Conservation (phyloP, 2,113 vertebrate genomes). For the Eulacestoma nigropectus region DNA sequence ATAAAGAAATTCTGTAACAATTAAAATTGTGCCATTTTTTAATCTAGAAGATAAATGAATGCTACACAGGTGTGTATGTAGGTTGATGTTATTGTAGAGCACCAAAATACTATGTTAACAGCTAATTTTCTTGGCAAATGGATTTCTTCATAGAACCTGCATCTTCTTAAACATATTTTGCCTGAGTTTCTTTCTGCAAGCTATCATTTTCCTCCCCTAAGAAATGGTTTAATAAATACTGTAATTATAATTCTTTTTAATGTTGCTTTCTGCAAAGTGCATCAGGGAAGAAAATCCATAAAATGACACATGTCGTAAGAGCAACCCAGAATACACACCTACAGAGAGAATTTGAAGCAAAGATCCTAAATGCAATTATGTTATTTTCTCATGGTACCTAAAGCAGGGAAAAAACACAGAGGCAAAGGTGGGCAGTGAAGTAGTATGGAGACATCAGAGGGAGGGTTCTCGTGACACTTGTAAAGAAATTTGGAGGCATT, state of each 20-base stretch:
- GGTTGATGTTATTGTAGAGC: background rate
- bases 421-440: background rate
- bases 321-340: background rate
- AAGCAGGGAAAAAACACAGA: background rate
- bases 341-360: background rate
- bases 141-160: background rate
- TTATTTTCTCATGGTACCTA: background rate
- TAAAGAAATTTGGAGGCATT: background rate
- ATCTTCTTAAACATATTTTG: background rate
- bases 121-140: background rate
- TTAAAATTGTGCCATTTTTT: background rate
- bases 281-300: background rate
- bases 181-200: background rate
- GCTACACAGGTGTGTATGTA: background rate
- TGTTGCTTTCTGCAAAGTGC: background rate
- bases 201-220: background rate
- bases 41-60: background rate
- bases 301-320: background rate
- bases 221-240: background rate
- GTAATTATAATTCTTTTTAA: background rate
- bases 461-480: background rate
- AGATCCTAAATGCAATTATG: background rate
- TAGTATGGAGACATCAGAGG: rapidly evolving
- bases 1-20: background rate
- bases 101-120: background rate